These are phyloP conservation scores for Ellobius talpinus DNA, from an alignment of 2,113 vertebrate genomes.

Conservation along the genomic window DNA sequence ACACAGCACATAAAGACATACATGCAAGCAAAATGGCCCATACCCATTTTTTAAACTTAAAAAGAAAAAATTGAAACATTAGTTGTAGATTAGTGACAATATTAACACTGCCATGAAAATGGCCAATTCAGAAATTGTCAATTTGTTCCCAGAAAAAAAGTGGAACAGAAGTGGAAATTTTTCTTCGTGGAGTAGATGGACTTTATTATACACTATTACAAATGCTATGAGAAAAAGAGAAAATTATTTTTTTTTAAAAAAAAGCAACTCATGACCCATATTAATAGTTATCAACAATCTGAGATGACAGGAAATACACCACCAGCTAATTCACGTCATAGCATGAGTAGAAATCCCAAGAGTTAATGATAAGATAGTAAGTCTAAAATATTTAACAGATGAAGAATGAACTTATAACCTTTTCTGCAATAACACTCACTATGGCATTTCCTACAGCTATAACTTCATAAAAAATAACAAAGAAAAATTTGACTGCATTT, in stretches of 20 bases:
- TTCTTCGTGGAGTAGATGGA: neutral
- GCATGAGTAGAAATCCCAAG: conserved; percentile 71
- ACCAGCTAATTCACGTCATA: conserved; percentile 76
- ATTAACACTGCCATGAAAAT: neutral
- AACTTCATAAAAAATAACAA: conserved; percentile 74
- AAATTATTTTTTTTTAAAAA: neutral
- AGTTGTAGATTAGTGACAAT: neutral
- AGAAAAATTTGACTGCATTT: neutral
- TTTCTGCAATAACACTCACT: conserved; percentile 75
- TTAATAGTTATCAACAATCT: conserved; percentile 63
- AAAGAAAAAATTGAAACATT: neutral
- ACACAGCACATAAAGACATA: neutral
- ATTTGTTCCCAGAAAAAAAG: conserved; percentile 29
- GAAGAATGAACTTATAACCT: conserved; percentile 87
- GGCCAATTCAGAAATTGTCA: conserved; percentile 23
- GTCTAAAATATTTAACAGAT: conserved; percentile 86
- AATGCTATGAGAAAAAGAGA: conserved; percentile 72
- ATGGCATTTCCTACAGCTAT: conserved; percentile 72
- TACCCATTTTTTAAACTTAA: neutral
- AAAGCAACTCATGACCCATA: conserved; percentile 60
- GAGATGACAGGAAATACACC: conserved; percentile 81
- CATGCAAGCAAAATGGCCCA: neutral
- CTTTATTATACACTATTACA: conserved; percentile 20
- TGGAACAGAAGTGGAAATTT: conserved; percentile 70
- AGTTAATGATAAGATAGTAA: conserved; percentile 72